Base-by-base conservation (phyloP, 2,888 invertebrate species). In the Agrochola circellaris region DNA sequence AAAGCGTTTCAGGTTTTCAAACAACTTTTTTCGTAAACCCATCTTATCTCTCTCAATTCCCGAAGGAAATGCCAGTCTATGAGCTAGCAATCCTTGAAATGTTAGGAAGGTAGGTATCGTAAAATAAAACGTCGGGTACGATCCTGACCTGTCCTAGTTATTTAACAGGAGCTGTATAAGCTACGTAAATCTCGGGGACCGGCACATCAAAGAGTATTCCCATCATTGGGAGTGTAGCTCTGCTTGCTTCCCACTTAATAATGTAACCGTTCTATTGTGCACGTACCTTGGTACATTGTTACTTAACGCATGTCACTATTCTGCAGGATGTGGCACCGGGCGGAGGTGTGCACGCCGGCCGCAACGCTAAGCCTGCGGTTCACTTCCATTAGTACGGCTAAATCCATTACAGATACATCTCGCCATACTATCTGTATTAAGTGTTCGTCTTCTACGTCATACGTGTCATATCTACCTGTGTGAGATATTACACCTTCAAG, bases 311-410 rank as follows among this genome's bases (percentile, higher is more conserved):
- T 91, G 92, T 92, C 92, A 89, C 89, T 86, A 86, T 90, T 89
- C 89, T 84, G 87, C 89, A 91, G 91, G 92, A 91, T 90, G 92
- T 90, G 90, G 90, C 84, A 79, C 82, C 62, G 74, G 73, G 79
- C 75, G 77, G 78, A 81, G 90, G 82, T 75, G 77, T 81, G 87
- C 77, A 82, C 88, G 82, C 89, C 88, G 92, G 91, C 94, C 94
- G 88, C 95, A 95, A 92, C 93, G 93, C 90, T 93, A 91, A 93
- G 92, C 91, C 89, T 94, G 95, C 92, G 95, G 95, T 94, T 91
- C 89, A 87, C 91, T 93, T 95, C 95, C 95, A 95, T 95, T 95
- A 95, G 94, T 90, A 91, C 87, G 90, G 92, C 90, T 93, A 93
- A 95, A 94, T 91, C 93, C 92, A 94, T 95, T 95, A 95, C 89